These are phyloP conservation scores for Pterocles burchelli DNA, from an alignment of 2,113 vertebrate species.

Conservation along the genomic window DNA sequence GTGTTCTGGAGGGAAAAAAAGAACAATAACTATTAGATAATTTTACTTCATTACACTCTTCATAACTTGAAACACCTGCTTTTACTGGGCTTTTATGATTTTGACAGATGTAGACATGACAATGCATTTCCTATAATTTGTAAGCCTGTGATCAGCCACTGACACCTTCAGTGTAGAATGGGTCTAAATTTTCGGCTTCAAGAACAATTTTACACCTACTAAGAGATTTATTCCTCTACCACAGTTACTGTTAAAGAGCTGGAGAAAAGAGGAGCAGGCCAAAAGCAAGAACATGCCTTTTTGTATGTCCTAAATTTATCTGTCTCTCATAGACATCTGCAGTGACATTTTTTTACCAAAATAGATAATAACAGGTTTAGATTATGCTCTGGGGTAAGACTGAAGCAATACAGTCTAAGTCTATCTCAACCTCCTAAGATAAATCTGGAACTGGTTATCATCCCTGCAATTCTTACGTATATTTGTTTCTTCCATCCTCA, in stretches of 20 bases:
- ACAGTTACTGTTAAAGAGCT: background rate
- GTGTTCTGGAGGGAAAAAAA: too few relatives aligned
- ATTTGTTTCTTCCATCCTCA: background rate
- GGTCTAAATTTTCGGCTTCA: background rate
- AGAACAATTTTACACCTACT: background rate
- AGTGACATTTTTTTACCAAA: background rate
- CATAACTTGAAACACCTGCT: background rate
- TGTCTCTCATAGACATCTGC: background rate
- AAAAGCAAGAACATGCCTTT: background rate
- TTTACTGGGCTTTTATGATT: background rate
- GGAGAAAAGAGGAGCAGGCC: background rate
- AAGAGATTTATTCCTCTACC: background rate
- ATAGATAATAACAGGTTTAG: background rate
- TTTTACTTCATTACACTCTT: background rate
- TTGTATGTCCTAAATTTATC: background rate
- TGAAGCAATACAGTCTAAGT: background rate
- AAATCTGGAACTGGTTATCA: background rate
- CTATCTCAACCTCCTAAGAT: background rate
- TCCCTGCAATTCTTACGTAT: background rate
- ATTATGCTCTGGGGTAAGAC: background rate
- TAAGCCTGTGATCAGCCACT: background rate
- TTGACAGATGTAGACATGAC: background rate
- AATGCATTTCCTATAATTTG: background rate
- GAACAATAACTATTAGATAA: background rate
- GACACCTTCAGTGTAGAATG: background rate